Base-by-base conservation (phyloP, 1,140 invertebrate species). In the Pachyrhynchus sulphureomaculatus region DNA sequence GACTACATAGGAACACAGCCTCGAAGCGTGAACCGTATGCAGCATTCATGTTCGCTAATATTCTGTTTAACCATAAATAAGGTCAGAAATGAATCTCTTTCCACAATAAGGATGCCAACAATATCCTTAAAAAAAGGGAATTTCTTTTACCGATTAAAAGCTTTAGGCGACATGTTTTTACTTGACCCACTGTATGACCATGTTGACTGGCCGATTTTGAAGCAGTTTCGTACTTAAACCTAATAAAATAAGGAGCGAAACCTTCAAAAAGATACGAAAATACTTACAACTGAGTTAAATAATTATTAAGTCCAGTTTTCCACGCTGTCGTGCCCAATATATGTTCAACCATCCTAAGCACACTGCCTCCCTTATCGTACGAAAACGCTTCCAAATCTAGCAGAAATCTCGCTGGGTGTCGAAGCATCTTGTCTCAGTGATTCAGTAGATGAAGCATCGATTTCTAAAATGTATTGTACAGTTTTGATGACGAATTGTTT, bases 321-420 rank as follows among this genome's bases (percentile, higher is more conserved):
- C 91, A 90, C 0, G 81, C 79, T 0, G 78, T 71, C 17, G 79
- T 75, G 1, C 88, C 86, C 10, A 93, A 77, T 34, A 88, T 82
- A 69, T 88, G 81, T 63, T 85, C 79, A 67, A 90, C 85, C 90
- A 92, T 92, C 58, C 88, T 79, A 12, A 92, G 84, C 4, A 93
- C 71, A n/a, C 83, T 78, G 0, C 82, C 87, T 21, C 83, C 84
- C 72, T 87, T 87, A 61, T 82, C 82, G 57, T 86, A 86, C 0
- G 80, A 80, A n/a, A 47, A 86, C 80, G 6, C 75, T 77, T 9
- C 80, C 78, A 60, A 86, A 87, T 76, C 84, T 84, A 4, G 71
- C 70, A 2, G 74, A 72, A 1, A 84, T 65, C 34, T 69, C 44
- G 1, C 36, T 36, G 6, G 69, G 72, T 4, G 52, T 65, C 8